Conservation (phyloP, 2,888 invertebrate species). For the Clistopyga incitator region DNA sequence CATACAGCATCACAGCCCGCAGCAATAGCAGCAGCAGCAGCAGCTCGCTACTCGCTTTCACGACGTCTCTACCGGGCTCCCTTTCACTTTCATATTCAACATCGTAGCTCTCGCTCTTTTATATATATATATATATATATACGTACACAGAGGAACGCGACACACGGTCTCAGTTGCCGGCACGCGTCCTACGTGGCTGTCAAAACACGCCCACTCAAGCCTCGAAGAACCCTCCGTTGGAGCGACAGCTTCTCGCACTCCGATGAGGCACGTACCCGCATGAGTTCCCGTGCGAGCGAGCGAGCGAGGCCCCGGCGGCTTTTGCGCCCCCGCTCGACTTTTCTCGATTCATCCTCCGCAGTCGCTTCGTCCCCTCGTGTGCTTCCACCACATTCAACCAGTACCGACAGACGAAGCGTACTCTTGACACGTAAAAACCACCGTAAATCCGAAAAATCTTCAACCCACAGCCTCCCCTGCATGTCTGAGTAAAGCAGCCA, state of each 20-base stretch:
- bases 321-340: conserved; percentile 30
- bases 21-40: conserved; percentile 21
- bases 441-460: conserved; percentile 26
- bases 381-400: neutral
- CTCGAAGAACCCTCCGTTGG: conserved; percentile 51
- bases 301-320: conserved; percentile 12
- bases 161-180: conserved; percentile 71
- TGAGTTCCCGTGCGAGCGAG: conserved; percentile 3
- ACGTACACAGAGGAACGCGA: conserved; percentile 51
- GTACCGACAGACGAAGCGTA: conserved; percentile 5
- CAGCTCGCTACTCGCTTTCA: conserved; percentile 46
- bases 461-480: neutral
- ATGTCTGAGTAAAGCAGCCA: conserved; percentile 5
- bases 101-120: conserved; percentile 46
- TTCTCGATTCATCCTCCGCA: conserved; percentile 30
- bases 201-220: conserved; percentile 71
- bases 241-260: conserved; percentile 51
- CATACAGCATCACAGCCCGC: conserved; percentile 18
- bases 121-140: conserved; percentile 25
- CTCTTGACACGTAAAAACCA: conserved; percentile 20
- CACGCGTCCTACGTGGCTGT: conserved; percentile 73
- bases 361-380: neutral
- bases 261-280: conserved; percentile 55
- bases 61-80: conserved; percentile 59
- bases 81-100: conserved; percentile 67